Percentiles rank a stretch among this genome's conserved stretches.
Evolutionary conservation across 1,140 invertebrate genomes (phyloP).

Genomic region (Adoxophyes honmai): DNA sequence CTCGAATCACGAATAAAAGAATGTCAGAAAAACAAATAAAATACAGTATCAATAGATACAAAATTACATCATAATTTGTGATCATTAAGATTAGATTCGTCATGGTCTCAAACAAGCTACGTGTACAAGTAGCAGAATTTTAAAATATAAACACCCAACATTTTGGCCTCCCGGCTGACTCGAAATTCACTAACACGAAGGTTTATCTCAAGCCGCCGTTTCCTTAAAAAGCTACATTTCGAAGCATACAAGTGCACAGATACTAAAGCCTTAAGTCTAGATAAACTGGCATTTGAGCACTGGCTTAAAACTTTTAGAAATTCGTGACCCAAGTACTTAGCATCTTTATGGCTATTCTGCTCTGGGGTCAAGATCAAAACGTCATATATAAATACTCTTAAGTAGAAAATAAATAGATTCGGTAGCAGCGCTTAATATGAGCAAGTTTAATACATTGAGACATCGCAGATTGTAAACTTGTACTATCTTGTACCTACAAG

Average conservation of each 20-base stretch:
- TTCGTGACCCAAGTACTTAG: background rate
- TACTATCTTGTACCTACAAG: background rate
- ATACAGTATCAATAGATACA: slow-evolving; percentile 9
- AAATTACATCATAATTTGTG: slow-evolving; percentile 7
- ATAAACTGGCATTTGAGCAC: slow-evolving; percentile 5
- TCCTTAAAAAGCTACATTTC: background rate
- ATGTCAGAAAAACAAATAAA: slow-evolving; percentile 14
- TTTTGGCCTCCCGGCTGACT: background rate
- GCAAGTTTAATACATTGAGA: slow-evolving; percentile 7
- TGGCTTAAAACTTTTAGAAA: background rate
- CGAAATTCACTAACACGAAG: no score
- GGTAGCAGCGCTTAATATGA: background rate
- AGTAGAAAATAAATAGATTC: background rate
- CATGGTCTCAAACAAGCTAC: background rate
- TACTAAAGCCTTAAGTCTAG: background rate
- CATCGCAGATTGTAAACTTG: slow-evolving; percentile 12
- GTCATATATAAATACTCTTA: background rate
- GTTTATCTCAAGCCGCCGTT: background rate
- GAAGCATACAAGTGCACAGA: background rate
- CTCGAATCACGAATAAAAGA: slow-evolving; percentile 18
- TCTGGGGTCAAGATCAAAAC: background rate
- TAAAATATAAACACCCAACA: background rate
- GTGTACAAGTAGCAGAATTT: background rate
- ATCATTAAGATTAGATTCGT: slow-evolving; percentile 10
- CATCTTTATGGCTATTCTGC: background rate